Evolutionary conservation across 2,888 invertebrate genomes (phyloP).

Genomic region (Oscheius myriophilus): DNA sequence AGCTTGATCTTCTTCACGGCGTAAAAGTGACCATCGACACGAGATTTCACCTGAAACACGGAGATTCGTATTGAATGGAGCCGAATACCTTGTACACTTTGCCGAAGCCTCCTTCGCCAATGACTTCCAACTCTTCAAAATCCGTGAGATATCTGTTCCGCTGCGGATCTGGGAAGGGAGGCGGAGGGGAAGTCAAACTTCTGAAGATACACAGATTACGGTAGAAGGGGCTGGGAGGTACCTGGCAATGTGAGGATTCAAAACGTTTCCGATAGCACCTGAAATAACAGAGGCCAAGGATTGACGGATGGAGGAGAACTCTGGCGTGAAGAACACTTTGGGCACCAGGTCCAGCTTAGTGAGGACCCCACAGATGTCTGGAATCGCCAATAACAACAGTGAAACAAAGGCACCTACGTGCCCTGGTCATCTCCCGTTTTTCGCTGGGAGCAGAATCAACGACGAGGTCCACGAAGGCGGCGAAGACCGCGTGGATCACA

Average conservation of each 20-base stretch:
- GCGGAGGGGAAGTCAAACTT: too few species aligned
- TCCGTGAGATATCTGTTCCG: conserved; percentile 45
- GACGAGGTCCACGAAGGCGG: conserved; percentile 14
- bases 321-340: background rate
- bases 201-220: too few species aligned
- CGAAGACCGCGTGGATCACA: background rate
- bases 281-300: background rate
- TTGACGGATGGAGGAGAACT: background rate
- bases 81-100: conserved; percentile 70
- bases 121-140: conserved; percentile 45
- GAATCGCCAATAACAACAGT: background rate
- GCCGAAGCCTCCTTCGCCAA: conserved; percentile 71
- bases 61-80: too few species aligned
- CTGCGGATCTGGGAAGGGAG: too few species aligned
- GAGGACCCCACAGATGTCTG: background rate
- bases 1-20: conserved; percentile 72
- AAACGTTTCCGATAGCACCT: background rate
- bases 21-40: conserved; percentile 70
- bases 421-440: background rate
- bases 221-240: too few species aligned
- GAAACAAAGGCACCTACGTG: background rate
- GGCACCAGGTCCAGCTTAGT: conserved; percentile 2
- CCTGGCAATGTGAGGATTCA: too few species aligned
- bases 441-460: background rate
- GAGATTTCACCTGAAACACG: conserved; percentile 18